Base-by-base conservation (phyloP, 2,888 invertebrate species). In the Leptinotarsa juncta region DNA sequence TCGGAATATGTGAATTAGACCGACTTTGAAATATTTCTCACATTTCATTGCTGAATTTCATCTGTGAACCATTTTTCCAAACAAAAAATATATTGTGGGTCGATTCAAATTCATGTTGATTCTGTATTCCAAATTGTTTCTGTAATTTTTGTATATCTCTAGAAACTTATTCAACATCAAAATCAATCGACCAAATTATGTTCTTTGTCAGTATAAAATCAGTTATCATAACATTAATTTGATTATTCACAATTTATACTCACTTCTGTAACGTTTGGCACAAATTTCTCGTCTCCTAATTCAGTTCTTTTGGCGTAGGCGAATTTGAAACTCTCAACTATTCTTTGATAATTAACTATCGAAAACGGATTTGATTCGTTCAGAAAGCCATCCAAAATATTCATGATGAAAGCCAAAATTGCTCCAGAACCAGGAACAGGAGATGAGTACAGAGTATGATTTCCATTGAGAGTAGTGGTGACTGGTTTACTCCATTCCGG, bases 271-370 rank as follows among this genome's bases (percentile, higher is more conserved):
- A 81, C 72, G 14, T 76, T 65, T 20, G 90, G 69, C 3, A 26
- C 85, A 84, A 90, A 93, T 60, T 88, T 85, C 14, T 90, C 89
- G 89, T 98, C 98, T 1, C 95, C 97, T 77, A 98, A 89, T 79
- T 93, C 91, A 1, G 95, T 94, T 80, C 98, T 90, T 84, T 93
- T 92, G 0, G 95, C 97, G 87, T 94, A 97, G 23, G 94, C 97
- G 89, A 93, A 97, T 87, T 99, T 98, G 88, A 96, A 96, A 4
- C 95, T 91, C 87, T 99, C 98, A 12, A 95, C 89, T 78, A 97
- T 90, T 78, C 96, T 92, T 82, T 98, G 98, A 90, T 94, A 94
- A 50, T 91, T 91, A 23, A 81, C 82, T 16, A 87, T 79, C 0
- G 85, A 85, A n/a, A 84, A 80, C 18, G 86, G 84, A 7, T 84